Evolutionary conservation across 1,140 invertebrate species (phyloP).

Genomic region (Psix sp.): DNA sequence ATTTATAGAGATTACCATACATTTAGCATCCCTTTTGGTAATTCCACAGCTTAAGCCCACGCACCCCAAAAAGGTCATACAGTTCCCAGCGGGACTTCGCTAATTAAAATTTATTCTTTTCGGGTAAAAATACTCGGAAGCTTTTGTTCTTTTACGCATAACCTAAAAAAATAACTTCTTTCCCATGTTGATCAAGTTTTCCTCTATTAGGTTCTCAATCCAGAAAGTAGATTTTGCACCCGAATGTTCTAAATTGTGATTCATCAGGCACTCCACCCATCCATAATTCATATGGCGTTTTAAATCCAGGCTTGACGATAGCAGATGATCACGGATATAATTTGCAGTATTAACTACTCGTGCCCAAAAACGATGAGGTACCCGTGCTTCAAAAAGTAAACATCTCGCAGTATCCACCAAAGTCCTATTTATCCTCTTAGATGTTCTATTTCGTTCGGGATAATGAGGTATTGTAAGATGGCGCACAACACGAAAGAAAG

Average conservation of each 20-base stretch:
- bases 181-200: conserved; percentile 57
- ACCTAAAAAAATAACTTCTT: conserved; percentile 63
- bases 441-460: conserved; percentile 59
- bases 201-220: conserved; percentile 41
- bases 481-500: background rate
- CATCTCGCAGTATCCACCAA: conserved; percentile 51
- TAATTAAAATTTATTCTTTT: no score
- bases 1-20: no score
- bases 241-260: conserved; percentile 1
- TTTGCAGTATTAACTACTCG: conserved; percentile 28
- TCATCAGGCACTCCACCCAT: background rate
- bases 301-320: conserved; percentile 12
- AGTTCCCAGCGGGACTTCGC: no score
- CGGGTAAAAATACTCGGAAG: conserved; percentile 37
- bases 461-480: background rate
- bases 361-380: conserved; percentile 14
- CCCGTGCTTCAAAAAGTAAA: conserved; percentile 3
- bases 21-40: no score
- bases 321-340: conserved; percentile 66
- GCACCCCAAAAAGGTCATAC: no score
- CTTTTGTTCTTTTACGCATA: conserved; percentile 60
- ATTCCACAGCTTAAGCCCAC: no score
- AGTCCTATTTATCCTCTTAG: conserved; percentile 66
- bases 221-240: conserved; percentile 44
- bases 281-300: conserved; percentile 3